Evolutionary conservation across 2,113 vertebrate species (phyloP).

Genomic region (Pachycephala philippinensis): DNA sequence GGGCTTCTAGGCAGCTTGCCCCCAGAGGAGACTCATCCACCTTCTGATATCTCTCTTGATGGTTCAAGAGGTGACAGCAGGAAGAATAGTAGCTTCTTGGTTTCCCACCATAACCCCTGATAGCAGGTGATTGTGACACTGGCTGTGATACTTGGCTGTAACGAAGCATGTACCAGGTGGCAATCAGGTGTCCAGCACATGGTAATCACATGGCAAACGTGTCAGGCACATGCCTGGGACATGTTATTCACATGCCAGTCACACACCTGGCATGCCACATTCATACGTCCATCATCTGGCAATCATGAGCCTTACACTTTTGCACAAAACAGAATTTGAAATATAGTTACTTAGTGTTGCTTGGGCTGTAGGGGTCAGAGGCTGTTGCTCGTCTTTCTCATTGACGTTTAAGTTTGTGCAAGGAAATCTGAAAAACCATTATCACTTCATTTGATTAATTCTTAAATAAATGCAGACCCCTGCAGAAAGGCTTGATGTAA

Average conservation of each 20-base stretch:
- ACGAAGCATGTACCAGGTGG: accelerated
- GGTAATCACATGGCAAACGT: not conserved
- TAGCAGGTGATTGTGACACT: not conserved
- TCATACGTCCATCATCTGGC: accelerated
- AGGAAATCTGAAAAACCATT: not conserved
- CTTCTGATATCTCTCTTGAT: not conserved
- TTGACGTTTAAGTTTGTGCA: not conserved
- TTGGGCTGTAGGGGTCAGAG: not conserved
- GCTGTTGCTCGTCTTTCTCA: not conserved
- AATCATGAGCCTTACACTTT: accelerated
- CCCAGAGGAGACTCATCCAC: not conserved
- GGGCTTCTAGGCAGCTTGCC: not conserved
- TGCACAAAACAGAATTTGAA: not conserved
- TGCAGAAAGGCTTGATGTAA: not conserved
- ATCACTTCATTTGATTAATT: not conserved
- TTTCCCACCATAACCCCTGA: not conserved
- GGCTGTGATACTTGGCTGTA: not conserved
- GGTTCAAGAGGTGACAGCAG: not conserved
- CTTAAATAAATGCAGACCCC: not conserved
- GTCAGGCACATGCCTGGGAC: not conserved
- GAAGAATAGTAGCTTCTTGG: not conserved
- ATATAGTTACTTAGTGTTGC: not conserved
- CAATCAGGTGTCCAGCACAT: not conserved
- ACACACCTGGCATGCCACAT: accelerated
- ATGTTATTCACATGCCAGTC: accelerated